Evolutionary conservation across 2,888 invertebrate species (phyloP).

Genomic region (Aspidiotus destructor): DNA sequence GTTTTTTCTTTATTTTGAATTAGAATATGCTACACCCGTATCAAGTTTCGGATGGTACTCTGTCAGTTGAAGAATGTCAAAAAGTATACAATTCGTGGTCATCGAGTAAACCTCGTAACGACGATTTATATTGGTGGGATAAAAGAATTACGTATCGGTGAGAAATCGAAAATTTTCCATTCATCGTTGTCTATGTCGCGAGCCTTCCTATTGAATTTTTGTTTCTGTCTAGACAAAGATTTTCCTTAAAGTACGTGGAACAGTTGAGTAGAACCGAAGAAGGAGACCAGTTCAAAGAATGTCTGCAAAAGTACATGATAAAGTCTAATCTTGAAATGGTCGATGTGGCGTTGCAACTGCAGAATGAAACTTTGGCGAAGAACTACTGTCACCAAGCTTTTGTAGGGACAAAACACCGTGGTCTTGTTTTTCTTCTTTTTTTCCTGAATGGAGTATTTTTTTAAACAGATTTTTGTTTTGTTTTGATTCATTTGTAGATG

Average conservation of each 20-base stretch:
- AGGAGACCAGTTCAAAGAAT: neutral
- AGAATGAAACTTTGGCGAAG: constrained; percentile 44
- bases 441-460: too few species aligned
- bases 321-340: neutral
- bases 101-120: constrained; percentile 41
- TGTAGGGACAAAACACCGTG: neutral
- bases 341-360: constrained; percentile 45
- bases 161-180: neutral
- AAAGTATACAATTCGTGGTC: constrained; percentile 42
- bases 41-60: neutral
- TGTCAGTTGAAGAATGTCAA: neutral
- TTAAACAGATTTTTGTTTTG: too few species aligned
- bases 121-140: constrained; percentile 46
- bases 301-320: neutral
- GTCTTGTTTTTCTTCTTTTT: too few species aligned
- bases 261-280: constrained; percentile 35
- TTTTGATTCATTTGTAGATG: too few species aligned
- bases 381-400: constrained; percentile 39
- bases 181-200: neutral
- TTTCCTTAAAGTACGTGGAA: constrained; percentile 16
- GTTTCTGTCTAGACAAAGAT: constrained; percentile 28
- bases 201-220: neutral
- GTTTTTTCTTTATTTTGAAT: too few species aligned
- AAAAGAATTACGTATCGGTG: constrained; percentile 45
- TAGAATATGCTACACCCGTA: constrained; percentile 10